These are phyloP conservation scores for Cataglyphis hispanica DNA, from an alignment of 1,140 invertebrate species.

Conservation along the genomic window DNA sequence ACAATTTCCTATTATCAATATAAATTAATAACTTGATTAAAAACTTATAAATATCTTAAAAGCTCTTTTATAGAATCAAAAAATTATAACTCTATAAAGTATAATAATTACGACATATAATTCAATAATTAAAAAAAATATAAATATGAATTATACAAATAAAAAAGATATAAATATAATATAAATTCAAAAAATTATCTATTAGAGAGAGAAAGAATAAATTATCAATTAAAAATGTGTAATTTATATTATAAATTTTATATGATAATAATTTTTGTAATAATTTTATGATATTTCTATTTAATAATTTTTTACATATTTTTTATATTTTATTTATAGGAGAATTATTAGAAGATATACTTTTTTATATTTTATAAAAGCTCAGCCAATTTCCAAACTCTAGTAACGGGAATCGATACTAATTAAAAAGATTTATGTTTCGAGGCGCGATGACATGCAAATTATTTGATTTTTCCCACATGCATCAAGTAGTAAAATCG, in stretches of 20 bases:
- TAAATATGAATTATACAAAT: neutral
- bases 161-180: neutral
- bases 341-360: too few species aligned
- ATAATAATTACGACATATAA: neutral
- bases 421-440: neutral
- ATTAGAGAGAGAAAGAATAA: neutral
- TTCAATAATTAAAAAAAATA: neutral
- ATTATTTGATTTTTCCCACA: neutral
- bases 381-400: too few species aligned
- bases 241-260: too few species aligned
- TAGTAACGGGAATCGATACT: neutral
- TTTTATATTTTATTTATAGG: too few species aligned
- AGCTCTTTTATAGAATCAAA: neutral
- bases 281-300: too few species aligned
- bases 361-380: too few species aligned
- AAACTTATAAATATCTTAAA: neutral
- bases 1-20: neutral
- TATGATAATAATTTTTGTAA: too few species aligned
- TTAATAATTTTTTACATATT: too few species aligned
- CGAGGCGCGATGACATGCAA: neutral
- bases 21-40: neutral
- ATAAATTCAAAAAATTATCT: neutral
- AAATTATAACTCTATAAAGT: neutral
- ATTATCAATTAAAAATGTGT: constrained; percentile 14
- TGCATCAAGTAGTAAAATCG: neutral